phyloP scores from a whole-genome alignment of 2,888 invertebrate genomes.

The Drosophila rellima region DNA sequence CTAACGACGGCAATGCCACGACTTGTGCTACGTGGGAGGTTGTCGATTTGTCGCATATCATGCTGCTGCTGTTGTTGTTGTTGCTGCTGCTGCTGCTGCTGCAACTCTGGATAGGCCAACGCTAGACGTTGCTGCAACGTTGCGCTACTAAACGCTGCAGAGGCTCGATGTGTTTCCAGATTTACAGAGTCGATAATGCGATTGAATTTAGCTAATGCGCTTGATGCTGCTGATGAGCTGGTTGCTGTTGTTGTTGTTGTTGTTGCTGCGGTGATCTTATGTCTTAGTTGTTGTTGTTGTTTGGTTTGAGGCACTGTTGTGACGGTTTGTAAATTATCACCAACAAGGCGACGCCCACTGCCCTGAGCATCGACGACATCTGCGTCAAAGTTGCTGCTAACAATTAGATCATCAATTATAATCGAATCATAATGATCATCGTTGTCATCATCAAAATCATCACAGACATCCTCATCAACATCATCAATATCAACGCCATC shows the following conservation, averaged over 20 bases:
- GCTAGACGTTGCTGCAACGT: constrained; percentile 76
- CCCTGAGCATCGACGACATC: constrained; percentile 64
- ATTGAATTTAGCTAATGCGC: constrained; percentile 86
- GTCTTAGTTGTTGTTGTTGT: constrained; percentile 76
- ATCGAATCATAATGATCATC: constrained; percentile 45
- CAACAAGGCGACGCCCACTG: constrained; percentile 69
- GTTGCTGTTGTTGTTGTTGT: constrained; percentile 66
- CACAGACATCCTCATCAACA: constrained; percentile 73
- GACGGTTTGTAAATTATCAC: constrained; percentile 84
- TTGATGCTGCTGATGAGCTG: constrained; percentile 78
- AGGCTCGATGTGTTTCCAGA: constrained; percentile 71
- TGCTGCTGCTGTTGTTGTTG: constrained; percentile 46
- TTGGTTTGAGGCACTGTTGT: constrained; percentile 84
- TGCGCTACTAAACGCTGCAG: constrained; percentile 68
- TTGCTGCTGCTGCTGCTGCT: constrained; percentile 56
- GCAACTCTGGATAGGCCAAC: constrained; percentile 77
- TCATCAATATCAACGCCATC: constrained; percentile 81
- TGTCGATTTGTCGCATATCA: constrained; percentile 68
- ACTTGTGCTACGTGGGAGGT: constrained; percentile 72
- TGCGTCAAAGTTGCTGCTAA: constrained; percentile 29
- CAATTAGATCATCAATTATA: constrained; percentile 41
- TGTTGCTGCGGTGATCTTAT: constrained; percentile 79
- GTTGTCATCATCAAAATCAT: constrained; percentile 56
- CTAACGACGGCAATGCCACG: constrained; percentile 77
- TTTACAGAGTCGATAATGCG: constrained; percentile 84